phyloP scores from a whole-genome alignment of 2,113 vertebrate genomes.

The Phylloscopus trochilus region DNA sequence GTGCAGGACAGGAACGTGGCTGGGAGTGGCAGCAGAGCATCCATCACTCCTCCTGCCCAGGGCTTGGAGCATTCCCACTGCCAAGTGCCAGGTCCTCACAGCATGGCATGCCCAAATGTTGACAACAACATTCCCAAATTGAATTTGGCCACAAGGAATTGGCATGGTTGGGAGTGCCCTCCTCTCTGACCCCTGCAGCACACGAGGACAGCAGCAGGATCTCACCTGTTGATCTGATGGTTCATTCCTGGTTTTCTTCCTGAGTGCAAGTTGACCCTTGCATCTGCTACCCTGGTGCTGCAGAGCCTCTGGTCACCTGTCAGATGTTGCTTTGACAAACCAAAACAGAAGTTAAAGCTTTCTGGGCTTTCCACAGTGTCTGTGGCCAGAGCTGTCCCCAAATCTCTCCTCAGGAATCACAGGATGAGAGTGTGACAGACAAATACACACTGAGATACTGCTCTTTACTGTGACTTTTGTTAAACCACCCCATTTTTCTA shows the following conservation, averaged over 20 bases:
- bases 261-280: not conserved
- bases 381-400: not conserved
- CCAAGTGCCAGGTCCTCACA: not conserved
- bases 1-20: not conserved
- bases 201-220: not conserved
- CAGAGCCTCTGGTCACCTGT: not conserved
- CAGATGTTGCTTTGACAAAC: not conserved
- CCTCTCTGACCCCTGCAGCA: not conserved
- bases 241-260: not conserved
- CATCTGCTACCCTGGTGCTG: not conserved
- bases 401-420: not conserved
- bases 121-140: rapidly evolving
- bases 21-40: not conserved
- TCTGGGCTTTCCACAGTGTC: not conserved
- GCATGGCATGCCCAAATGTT: rapidly evolving
- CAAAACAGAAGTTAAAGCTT: not conserved
- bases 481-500: not conserved
- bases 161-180: not conserved
- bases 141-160: not conserved
- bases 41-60: too few species aligned
- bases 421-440: not conserved
- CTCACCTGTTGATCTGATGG: not conserved
- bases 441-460: not conserved
- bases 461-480: not conserved
- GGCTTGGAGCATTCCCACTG: not conserved